These are phyloP conservation scores for Fragum fragum DNA, from an alignment of 2,888 invertebrate species.

Conservation along the genomic window DNA sequence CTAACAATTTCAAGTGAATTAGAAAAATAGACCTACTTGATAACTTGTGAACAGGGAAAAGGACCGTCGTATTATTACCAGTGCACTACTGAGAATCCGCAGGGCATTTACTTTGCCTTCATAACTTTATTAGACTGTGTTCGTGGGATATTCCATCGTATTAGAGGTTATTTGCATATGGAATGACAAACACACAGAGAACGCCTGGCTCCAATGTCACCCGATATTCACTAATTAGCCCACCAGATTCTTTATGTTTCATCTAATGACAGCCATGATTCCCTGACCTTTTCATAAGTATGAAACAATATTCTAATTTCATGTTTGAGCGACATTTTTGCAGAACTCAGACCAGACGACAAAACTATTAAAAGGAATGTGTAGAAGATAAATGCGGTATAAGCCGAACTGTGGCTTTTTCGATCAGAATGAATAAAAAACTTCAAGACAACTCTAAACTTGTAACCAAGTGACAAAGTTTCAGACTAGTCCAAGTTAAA, in stretches of 20 bases:
- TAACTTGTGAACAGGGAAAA: no score
- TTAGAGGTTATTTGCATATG: not conserved
- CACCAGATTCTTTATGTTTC: not conserved
- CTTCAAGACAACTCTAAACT: no score
- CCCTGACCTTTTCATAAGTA: not conserved
- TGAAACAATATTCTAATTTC: not conserved
- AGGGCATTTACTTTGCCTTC: not conserved
- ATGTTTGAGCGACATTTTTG: no score
- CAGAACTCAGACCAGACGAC: no score
- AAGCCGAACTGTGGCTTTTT: no score
- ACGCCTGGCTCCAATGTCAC: not conserved
- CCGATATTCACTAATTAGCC: not conserved
- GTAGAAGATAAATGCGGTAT: no score
- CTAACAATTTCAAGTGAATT: no score
- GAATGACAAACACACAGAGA: not conserved
- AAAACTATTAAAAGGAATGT: no score
- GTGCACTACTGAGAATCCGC: not conserved
- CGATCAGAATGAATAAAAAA: no score
- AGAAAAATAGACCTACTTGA: no score
- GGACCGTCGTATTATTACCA: not conserved
- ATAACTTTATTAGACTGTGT: slow-evolving; percentile 6
- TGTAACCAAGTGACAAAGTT: no score
- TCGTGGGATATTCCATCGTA: not conserved
- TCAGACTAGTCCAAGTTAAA: no score
- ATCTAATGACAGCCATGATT: not conserved